phyloP scores from a whole-genome alignment of 1,140 invertebrate species.

The Chrysomallon squamiferum region DNA sequence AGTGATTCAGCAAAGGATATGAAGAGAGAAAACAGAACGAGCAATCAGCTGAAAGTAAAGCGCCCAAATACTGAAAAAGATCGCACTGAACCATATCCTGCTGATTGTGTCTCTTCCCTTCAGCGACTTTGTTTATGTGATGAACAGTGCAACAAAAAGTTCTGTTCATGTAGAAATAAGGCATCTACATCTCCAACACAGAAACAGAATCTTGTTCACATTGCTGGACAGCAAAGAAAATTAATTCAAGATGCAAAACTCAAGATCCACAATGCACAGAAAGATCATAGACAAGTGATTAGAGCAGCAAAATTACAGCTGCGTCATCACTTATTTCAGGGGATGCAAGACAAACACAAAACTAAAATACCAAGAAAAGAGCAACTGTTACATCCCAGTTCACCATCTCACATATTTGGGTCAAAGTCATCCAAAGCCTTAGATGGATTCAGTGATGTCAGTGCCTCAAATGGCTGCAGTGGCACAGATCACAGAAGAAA shows the following conservation, averaged over 20 bases:
- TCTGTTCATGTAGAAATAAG: slow-evolving; percentile 31
- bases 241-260: slow-evolving; percentile 44
- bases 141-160: slow-evolving; percentile 34
- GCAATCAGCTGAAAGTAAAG: background rate
- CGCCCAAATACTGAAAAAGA: background rate
- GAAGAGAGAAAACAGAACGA: no score
- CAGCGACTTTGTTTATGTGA: slow-evolving; percentile 35
- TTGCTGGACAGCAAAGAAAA: slow-evolving; percentile 20
- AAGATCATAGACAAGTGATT: slow-evolving; percentile 45
- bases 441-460: background rate
- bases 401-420: background rate
- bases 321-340: background rate
- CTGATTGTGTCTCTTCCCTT: slow-evolving; percentile 38
- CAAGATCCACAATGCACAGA: slow-evolving; percentile 46
- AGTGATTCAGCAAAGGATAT: no score
- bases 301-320: slow-evolving; percentile 42
- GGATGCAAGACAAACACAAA: slow-evolving; percentile 14
- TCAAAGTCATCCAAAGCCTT: background rate
- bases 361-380: slow-evolving; percentile 12
- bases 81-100: slow-evolving; percentile 41
- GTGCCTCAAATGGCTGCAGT: no score
- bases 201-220: slow-evolving; percentile 38
- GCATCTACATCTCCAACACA: slow-evolving; percentile 5
- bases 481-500: no score
- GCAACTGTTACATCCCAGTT: slow-evolving; percentile 2